These are phyloP conservation scores for Scelioninae gen. 1 DNA, from an alignment of 2,888 invertebrate genomes.

Conservation along the genomic window DNA sequence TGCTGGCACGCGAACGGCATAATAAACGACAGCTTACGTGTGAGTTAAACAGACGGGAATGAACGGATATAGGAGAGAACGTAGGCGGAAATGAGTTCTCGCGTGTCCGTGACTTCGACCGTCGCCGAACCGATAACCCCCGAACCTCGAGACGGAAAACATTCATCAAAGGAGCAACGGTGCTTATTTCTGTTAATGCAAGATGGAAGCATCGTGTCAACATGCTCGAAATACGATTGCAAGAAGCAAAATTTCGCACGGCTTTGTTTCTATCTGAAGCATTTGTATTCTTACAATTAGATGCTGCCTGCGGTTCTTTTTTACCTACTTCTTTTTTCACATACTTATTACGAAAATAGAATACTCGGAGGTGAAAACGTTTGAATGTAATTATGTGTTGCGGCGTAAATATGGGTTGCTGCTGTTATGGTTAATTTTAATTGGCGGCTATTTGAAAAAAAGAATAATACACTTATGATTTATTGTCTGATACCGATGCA, in stretches of 20 bases:
- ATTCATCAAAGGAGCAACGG: slow-evolving; percentile 80
- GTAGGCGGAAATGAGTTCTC: slow-evolving; percentile 81
- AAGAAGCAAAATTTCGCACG: background rate
- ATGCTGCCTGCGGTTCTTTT: slow-evolving; percentile 24
- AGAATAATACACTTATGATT: slow-evolving; percentile 13
- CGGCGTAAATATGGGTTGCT: slow-evolving; percentile 29
- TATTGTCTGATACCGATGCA: background rate
- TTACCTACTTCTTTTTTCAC: slow-evolving; percentile 22
- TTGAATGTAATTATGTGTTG: slow-evolving; percentile 48
- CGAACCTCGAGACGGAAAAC: slow-evolving; percentile 72
- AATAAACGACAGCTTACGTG: slow-evolving; percentile 29
- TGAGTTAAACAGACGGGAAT: slow-evolving; percentile 43
- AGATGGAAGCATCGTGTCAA: slow-evolving; percentile 73
- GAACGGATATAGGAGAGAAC: slow-evolving; percentile 56
- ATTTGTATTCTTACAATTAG: slow-evolving; percentile 29
- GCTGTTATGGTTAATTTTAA: slow-evolving; percentile 29
- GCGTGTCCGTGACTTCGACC: slow-evolving; percentile 77
- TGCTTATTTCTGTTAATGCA: slow-evolving; percentile 77
- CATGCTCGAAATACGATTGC: slow-evolving; percentile 70
- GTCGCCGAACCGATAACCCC: slow-evolving; percentile 71
- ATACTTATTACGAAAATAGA: slow-evolving; percentile 48
- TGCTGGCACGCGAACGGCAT: slow-evolving; percentile 8
- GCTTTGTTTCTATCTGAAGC: slow-evolving; percentile 21
- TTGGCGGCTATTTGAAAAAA: slow-evolving; percentile 11
- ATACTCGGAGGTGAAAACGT: slow-evolving; percentile 35